These are phyloP conservation scores for Rhagophthalmus giganteus DNA, from an alignment of 2,888 invertebrate species.

Conservation along the genomic window DNA sequence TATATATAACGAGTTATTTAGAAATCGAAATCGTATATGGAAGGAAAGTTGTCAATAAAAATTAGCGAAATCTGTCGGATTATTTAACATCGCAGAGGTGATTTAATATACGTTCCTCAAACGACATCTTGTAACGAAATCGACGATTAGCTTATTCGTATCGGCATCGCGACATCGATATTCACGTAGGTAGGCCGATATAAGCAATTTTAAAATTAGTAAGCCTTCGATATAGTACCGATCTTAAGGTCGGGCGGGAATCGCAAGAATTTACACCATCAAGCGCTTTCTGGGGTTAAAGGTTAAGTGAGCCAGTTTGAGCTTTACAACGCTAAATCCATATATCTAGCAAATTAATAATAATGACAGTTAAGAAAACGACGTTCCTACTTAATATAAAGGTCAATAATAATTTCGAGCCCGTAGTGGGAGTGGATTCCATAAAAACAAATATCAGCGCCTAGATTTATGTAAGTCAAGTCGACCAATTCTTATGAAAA, in stretches of 20 bases:
- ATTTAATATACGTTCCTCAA: conserved; percentile 4
- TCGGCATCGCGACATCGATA: too few species aligned
- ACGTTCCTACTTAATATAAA: conserved; percentile 11
- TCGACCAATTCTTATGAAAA: conserved; percentile 11
- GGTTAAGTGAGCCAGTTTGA: conserved; percentile 10
- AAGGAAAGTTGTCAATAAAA: conserved; percentile 13
- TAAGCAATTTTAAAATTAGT: too few species aligned
- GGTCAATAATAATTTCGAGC: conserved; percentile 2
- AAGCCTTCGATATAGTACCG: too few species aligned
- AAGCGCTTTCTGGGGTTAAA: conserved; percentile 14
- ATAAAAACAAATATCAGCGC: conserved; percentile 6
- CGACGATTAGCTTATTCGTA: too few species aligned
- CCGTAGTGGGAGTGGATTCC: conserved; percentile 8
- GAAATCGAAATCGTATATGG: conserved; percentile 11
- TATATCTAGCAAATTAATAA: conserved; percentile 9
- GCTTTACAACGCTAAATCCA: conserved; percentile 2
- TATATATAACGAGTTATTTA: conserved; percentile 2
- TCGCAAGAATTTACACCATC: conserved; percentile 5
- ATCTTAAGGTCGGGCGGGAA: too few species aligned
- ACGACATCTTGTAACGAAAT: too few species aligned
- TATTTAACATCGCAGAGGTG: background rate
- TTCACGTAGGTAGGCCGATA: too few species aligned
- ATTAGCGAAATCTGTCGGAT: conserved; percentile 1
- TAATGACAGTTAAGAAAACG: conserved; percentile 9
- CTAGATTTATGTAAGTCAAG: conserved; percentile 12